phyloP scores from a whole-genome alignment of 2,797 vertebrate genomes.

The Sebastes elongatus region DNA sequence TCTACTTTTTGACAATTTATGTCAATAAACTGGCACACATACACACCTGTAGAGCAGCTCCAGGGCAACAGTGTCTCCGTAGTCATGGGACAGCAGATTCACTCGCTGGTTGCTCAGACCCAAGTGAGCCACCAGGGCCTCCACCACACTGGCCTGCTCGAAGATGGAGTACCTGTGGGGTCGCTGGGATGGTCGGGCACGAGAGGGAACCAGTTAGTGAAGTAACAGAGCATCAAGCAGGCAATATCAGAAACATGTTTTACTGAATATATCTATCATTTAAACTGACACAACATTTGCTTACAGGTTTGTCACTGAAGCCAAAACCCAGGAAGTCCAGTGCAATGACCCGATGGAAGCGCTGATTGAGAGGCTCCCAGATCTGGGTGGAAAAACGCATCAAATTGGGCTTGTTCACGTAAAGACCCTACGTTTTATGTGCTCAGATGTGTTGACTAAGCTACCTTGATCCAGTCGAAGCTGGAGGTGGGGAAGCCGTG shows the following conservation, averaged over 20 bases:
- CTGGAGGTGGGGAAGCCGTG: conserved; percentile 97
- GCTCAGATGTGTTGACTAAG: background rate
- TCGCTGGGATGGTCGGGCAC: conserved; percentile 73
- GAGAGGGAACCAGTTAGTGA: background rate
- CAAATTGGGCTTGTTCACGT: background rate
- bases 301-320: conserved; percentile 97
- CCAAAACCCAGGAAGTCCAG: conserved; percentile 96
- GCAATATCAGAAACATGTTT: background rate
- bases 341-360: conserved; percentile 91
- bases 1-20: background rate
- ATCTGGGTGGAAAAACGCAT: conserved; percentile 77
- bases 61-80: conserved; percentile 94
- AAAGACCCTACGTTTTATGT: rapidly evolving
- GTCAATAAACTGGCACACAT: background rate
- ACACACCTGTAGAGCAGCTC: conserved; percentile 92
- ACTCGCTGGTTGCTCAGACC: conserved; percentile 87
- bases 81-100: conserved; percentile 93
- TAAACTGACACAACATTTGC: conserved; percentile 32
- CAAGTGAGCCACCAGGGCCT: conserved; percentile 87
- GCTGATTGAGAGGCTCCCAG: conserved; percentile 92
- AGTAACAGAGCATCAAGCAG: background rate
- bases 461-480: conserved; percentile 96
- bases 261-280: background rate
- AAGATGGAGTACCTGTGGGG: conserved; percentile 95
- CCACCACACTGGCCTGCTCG: conserved; percentile 93